Percentiles rank a stretch among this genome's conserved stretches.
Evolutionary conservation across 2,113 vertebrate species (phyloP).

Genomic region (Laticauda colubrina): DNA sequence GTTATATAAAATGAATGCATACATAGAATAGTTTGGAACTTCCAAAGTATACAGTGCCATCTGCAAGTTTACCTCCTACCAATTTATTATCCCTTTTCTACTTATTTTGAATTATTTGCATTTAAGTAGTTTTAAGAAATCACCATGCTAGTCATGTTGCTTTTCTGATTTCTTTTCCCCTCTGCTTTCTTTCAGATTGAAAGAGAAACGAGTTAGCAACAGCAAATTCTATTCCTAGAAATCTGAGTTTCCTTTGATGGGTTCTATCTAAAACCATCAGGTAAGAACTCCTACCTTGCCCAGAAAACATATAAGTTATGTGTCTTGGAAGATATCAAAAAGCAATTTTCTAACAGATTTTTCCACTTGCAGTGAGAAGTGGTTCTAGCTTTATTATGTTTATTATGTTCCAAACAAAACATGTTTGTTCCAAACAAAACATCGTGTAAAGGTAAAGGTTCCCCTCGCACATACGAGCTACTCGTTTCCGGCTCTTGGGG

Average conservation of each 20-base stretch:
- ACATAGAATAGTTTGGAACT: neutral
- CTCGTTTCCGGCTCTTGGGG: no score
- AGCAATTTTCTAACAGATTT: neutral
- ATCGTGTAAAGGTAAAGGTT: no score
- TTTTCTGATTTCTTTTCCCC: slow-evolving; percentile 2
- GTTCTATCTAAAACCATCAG: neutral
- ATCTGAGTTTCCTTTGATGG: neutral
- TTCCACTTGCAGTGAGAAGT: neutral
- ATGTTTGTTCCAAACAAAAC: neutral
- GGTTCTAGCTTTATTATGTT: neutral
- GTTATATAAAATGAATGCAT: neutral
- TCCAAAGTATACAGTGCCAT: neutral
- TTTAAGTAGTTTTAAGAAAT: neutral
- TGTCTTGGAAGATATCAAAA: neutral
- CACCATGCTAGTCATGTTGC: neutral
- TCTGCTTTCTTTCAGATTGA: slow-evolving; percentile 71
- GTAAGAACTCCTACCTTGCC: slow-evolving; percentile 24
- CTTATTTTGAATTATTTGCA: neutral
- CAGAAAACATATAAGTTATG: neutral
- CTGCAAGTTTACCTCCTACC: neutral
- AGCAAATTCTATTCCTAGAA: slow-evolving; percentile 90
- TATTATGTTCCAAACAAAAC: neutral
- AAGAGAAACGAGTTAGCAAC: slow-evolving; percentile 89
- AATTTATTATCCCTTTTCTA: neutral
- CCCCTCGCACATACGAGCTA: no score